phyloP scores from a whole-genome alignment of 2,888 invertebrate genomes.

The Xylota sylvarum region DNA sequence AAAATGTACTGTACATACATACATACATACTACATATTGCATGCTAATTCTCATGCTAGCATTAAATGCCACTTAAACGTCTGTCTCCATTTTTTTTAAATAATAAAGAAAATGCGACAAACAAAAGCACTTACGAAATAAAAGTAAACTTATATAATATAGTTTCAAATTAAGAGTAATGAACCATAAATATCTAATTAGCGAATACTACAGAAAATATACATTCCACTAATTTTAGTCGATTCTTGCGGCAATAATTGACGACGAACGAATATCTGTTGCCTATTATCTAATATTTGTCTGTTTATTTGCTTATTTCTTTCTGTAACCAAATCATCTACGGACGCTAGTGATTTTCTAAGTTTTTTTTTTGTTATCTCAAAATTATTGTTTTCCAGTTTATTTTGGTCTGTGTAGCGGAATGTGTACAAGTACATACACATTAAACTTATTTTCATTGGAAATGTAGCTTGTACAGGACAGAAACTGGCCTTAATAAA shows the following conservation, averaged over 20 bases:
- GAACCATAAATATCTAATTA: background rate
- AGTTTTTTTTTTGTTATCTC: background rate
- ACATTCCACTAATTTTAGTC: background rate
- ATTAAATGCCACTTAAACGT: too few species aligned
- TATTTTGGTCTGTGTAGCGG: background rate
- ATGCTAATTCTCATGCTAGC: too few species aligned
- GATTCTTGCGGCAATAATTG: background rate
- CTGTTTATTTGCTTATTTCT: background rate
- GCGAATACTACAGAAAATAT: background rate
- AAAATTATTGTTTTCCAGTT: constrained; percentile 4
- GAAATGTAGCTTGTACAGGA: too few species aligned
- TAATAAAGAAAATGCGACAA: background rate
- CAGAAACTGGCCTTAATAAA: too few species aligned
- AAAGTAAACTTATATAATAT: background rate
- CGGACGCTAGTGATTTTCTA: background rate
- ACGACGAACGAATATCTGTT: background rate
- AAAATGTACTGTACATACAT: too few species aligned
- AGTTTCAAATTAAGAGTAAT: background rate
- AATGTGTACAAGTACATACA: background rate
- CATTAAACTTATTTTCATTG: background rate
- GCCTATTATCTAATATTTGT: background rate
- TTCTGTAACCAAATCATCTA: background rate
- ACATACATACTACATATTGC: too few species aligned
- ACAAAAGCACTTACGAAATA: background rate
- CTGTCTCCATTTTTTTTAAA: background rate